Evolutionary conservation across 1,140 invertebrate genomes (phyloP).

Genomic region (Agrilus planipennis): DNA sequence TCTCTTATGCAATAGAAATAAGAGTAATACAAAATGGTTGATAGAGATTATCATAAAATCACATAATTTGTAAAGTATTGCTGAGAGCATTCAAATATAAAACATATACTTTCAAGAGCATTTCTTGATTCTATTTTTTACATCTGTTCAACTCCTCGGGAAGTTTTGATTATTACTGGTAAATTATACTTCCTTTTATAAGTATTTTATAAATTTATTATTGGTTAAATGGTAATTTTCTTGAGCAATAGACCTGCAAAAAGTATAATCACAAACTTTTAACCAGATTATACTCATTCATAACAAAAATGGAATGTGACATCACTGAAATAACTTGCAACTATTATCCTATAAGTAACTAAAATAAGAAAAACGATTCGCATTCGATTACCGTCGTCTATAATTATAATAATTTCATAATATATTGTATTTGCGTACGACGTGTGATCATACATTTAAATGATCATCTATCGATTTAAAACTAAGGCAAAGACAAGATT

Average conservation of each 20-base stretch:
- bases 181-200: neutral
- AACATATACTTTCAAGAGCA: too few species aligned
- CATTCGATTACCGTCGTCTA: conserved; percentile 21
- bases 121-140: too few species aligned
- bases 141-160: too few species aligned
- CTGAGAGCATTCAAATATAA: too few species aligned
- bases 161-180: neutral
- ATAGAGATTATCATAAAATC: too few species aligned
- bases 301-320: conserved; percentile 11
- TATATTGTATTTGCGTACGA: conserved; percentile 6
- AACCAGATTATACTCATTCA: conserved; percentile 1
- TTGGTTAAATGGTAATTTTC: neutral
- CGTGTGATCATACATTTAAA: conserved; percentile 1
- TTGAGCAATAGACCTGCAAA: neutral
- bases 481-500: conserved; percentile 30
- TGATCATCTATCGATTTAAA: conserved; percentile 9
- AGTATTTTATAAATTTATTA: neutral
- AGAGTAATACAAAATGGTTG: too few species aligned
- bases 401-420: too few species aligned
- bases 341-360: conserved; percentile 27
- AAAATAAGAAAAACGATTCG: conserved; percentile 31
- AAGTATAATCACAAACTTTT: neutral
- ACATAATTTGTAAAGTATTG: too few species aligned
- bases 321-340: conserved; percentile 20
- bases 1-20: too few species aligned